Evolutionary conservation across 2,797 vertebrate species (phyloP).

Genomic region (Hypotaenidia okinawae): DNA sequence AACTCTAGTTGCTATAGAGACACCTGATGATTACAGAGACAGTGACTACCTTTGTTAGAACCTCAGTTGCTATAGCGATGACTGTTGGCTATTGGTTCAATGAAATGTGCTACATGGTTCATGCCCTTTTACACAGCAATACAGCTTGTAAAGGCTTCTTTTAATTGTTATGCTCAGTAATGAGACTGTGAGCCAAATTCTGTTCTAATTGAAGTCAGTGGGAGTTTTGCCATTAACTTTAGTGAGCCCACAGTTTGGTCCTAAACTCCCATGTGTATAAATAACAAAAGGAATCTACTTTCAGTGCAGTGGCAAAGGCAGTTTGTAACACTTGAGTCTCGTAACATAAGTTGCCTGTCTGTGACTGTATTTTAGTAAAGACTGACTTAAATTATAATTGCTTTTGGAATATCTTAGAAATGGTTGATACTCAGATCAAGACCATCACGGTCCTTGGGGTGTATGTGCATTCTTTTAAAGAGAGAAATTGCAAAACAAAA

Average conservation of each 20-base stretch:
- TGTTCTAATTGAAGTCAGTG: slow-evolving; percentile 53
- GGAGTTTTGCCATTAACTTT: slow-evolving; percentile 53
- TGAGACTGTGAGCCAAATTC: slow-evolving; percentile 42
- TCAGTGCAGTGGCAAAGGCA: background rate
- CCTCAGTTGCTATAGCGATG: slow-evolving; percentile 79
- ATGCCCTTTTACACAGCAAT: slow-evolving; percentile 64
- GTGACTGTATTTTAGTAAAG: background rate
- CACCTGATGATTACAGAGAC: slow-evolving; percentile 74
- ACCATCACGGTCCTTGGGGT: background rate
- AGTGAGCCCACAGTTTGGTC: background rate
- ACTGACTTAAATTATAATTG: background rate
- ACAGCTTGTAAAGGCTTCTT: slow-evolving; percentile 58
- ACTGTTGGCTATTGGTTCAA: slow-evolving; percentile 70
- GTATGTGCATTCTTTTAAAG: background rate
- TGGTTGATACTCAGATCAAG: slow-evolving; percentile 2
- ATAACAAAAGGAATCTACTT: slow-evolving; percentile 22
- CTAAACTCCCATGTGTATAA: background rate
- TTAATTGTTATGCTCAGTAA: slow-evolving; percentile 42
- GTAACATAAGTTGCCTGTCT: background rate
- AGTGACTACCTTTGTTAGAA: slow-evolving; percentile 75
- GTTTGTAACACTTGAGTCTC: background rate
- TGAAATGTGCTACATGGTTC: slow-evolving; percentile 64
- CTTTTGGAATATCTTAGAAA: background rate
- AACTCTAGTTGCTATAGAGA: slow-evolving; percentile 82
- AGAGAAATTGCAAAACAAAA: background rate